phyloP scores from a whole-genome alignment of 2,113 vertebrate genomes.

The Lepus americanus region DNA sequence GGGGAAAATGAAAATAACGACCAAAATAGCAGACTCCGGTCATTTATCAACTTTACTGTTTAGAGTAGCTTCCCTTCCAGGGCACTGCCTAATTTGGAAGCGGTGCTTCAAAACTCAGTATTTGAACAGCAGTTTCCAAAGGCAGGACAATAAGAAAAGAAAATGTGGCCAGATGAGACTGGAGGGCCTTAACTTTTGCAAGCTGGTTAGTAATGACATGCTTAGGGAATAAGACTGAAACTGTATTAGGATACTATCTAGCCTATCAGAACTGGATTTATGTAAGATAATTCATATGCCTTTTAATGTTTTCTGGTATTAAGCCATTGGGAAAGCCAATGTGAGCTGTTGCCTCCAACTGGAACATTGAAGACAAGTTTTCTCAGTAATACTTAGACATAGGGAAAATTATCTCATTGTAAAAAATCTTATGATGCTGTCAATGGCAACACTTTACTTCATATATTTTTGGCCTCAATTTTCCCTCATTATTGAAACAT shows the following conservation, averaged over 20 bases:
- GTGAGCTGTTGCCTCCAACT: background rate
- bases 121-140: slow-evolving; percentile 2
- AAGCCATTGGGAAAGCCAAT: background rate
- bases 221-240: background rate
- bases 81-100: slow-evolving; percentile 81
- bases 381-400: background rate
- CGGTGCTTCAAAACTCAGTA: slow-evolving; percentile 17
- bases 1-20: slow-evolving; percentile 74
- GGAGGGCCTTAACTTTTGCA: background rate
- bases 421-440: background rate
- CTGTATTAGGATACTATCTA: background rate
- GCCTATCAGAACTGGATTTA: background rate
- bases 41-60: slow-evolving; percentile 79
- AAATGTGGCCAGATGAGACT: background rate
- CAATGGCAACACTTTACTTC: background rate
- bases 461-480: background rate
- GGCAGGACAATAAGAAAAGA: slow-evolving; percentile 21
- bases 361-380: background rate
- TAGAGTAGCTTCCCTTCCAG: slow-evolving; percentile 69
- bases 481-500: background rate
- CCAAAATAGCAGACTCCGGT: slow-evolving; percentile 77
- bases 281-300: background rate
- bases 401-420: background rate
- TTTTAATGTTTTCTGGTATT: background rate
- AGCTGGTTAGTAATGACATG: background rate